phyloP scores from a whole-genome alignment of 1,140 invertebrate genomes.

The Conopomorpha cramerella region DNA sequence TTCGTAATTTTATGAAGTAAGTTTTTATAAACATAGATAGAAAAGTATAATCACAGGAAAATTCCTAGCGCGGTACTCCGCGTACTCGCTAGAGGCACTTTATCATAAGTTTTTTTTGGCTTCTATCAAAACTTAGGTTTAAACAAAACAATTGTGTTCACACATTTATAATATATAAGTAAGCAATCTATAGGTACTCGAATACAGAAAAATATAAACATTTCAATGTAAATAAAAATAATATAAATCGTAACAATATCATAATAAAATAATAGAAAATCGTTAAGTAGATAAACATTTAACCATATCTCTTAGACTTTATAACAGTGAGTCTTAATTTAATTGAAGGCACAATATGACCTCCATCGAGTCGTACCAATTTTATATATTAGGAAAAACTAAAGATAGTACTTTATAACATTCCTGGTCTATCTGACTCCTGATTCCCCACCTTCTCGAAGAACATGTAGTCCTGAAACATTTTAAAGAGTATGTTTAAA shows the following conservation, averaged over 20 bases:
- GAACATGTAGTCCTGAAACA: constrained; percentile 76
- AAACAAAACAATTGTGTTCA: background rate
- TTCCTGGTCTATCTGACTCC: constrained; percentile 19
- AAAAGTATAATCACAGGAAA: too few species aligned
- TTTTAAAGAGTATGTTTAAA: constrained; percentile 19
- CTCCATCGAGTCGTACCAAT: too few species aligned
- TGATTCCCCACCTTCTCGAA: constrained; percentile 63
- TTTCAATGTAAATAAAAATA: background rate
- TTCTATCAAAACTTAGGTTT: constrained; percentile 1
- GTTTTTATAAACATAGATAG: too few species aligned
- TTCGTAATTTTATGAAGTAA: too few species aligned
- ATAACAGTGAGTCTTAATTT: too few species aligned
- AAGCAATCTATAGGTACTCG: background rate
- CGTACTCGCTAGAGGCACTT: too few species aligned
- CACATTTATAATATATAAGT: background rate
- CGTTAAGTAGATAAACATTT: background rate
- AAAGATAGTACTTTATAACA: too few species aligned
- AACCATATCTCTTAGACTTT: too few species aligned
- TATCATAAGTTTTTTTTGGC: background rate
- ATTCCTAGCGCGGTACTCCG: too few species aligned
- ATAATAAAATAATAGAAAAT: background rate
- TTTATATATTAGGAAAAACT: too few species aligned
- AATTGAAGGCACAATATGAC: too few species aligned
- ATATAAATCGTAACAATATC: background rate
- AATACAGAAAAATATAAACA: background rate